Evolutionary conservation across 2,888 invertebrate genomes (phyloP).

Genomic region (Melieria omissa): DNA sequence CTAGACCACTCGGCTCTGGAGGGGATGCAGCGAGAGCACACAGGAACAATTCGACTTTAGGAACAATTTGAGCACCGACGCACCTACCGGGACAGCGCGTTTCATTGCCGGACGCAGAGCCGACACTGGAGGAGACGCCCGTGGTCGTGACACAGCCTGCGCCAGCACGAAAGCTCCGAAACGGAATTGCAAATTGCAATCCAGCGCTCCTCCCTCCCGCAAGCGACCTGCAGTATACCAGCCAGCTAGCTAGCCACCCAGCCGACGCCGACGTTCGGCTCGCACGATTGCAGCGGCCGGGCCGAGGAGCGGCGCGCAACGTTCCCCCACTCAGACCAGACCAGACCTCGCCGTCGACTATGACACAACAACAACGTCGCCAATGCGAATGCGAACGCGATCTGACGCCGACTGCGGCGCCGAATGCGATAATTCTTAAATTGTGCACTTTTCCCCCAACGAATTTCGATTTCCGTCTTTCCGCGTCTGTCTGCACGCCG

Average conservation of each 20-base stretch:
- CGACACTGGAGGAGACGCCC: not conserved
- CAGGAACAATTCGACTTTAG: no score
- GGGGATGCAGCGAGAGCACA: no score
- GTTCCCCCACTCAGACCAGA: constrained; percentile 12
- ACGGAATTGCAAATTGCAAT: constrained; percentile 28
- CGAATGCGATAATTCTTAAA: constrained; percentile 27
- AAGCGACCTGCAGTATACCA: no score
- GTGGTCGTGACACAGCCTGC: not conserved
- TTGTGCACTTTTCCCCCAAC: constrained; percentile 21
- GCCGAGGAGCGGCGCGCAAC: constrained; percentile 6
- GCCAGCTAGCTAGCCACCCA: no score
- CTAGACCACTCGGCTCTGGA: no score
- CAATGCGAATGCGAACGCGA: constrained; percentile 10
- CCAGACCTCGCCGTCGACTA: constrained; percentile 14
- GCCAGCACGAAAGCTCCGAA: constrained; percentile 28
- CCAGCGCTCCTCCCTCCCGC: not conserved
- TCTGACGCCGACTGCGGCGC: constrained; percentile 21
- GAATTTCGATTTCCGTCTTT: not conserved
- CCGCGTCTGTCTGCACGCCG: not conserved
- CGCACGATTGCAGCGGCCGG: constrained; percentile 15
- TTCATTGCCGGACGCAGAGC: not conserved
- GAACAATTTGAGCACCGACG: no score
- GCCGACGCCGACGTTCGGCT: no score
- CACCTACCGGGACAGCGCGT: not conserved
- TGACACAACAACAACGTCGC: constrained; percentile 28